Evolutionary conservation across 1,140 invertebrate species (phyloP).

Genomic region (Drosophila nikananu): DNA sequence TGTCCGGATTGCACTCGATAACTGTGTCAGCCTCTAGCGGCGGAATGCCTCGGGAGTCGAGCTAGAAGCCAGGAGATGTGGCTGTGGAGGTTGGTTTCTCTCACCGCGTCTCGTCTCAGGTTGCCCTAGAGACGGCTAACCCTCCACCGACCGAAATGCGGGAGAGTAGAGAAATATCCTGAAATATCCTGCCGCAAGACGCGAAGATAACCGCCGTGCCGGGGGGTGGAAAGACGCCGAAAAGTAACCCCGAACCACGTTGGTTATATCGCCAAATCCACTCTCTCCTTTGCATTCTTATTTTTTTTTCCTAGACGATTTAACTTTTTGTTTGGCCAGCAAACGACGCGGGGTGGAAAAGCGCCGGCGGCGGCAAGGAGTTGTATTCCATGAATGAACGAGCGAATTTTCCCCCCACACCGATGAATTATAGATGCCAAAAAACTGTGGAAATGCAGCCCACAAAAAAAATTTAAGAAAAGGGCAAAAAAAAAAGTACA

Average conservation of each 20-base stretch:
- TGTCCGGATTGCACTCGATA: constrained; percentile 83
- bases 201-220: constrained; percentile 54
- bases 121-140: constrained; percentile 14
- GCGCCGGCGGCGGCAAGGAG: constrained; percentile 42
- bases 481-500: constrained; percentile 48
- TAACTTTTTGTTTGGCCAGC: constrained; percentile 75
- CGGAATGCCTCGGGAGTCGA: constrained; percentile 67
- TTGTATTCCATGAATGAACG: constrained; percentile 33
- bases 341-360: constrained; percentile 80
- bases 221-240: constrained; percentile 44
- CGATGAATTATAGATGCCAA: constrained; percentile 21
- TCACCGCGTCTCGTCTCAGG: constrained; percentile 34
- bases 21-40: constrained; percentile 78
- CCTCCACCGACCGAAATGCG: constrained; percentile 43
- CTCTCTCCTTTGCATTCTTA: constrained; percentile 40
- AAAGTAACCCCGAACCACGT: constrained; percentile 63
- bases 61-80: constrained; percentile 9
- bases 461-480: constrained; percentile 20
- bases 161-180: constrained; percentile 37
- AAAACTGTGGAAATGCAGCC: constrained; percentile 26
- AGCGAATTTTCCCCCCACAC: constrained; percentile 26
- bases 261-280: constrained; percentile 45
- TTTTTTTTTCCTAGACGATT: constrained; percentile 54
- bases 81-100: constrained; percentile 6
- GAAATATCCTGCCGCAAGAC: constrained; percentile 52